phyloP scores from a whole-genome alignment of 2,888 invertebrate genomes.

The Hydrotaea diabolus region DNA sequence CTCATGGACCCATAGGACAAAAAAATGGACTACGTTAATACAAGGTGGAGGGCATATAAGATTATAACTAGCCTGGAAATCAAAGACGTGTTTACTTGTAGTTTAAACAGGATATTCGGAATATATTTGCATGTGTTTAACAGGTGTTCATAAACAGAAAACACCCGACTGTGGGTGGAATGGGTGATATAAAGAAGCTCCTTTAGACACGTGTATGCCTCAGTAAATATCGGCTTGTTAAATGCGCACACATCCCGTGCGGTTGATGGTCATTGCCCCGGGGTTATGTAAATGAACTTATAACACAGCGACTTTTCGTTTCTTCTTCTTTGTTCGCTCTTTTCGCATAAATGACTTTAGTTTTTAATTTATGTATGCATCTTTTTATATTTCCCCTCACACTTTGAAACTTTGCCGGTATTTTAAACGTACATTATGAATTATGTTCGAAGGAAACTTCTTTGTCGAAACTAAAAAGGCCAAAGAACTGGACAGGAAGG shows the following conservation, averaged over 20 bases:
- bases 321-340: neutral
- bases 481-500: neutral
- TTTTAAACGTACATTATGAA: slow-evolving; percentile 31
- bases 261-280: slow-evolving; percentile 43
- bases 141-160: too few species aligned
- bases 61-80: too few species aligned
- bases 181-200: neutral
- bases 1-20: too few species aligned
- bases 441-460: slow-evolving; percentile 14
- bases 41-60: too few species aligned
- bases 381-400: slow-evolving; percentile 4
- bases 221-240: neutral
- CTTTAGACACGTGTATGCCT: neutral
- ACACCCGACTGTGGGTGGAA: neutral
- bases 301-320: slow-evolving; percentile 14
- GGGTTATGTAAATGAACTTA: slow-evolving; percentile 47
- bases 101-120: too few species aligned
- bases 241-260: slow-evolving; percentile 7
- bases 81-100: too few species aligned
- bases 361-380: slow-evolving; percentile 39
- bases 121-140: too few species aligned
- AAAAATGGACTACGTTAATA: too few species aligned
- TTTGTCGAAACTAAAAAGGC: neutral
- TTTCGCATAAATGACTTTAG: slow-evolving; percentile 40
- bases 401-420: slow-evolving; percentile 10